These are phyloP conservation scores for Rhynchophorus ferrugineus DNA, from an alignment of 1,140 invertebrate genomes.

Conservation along the genomic window DNA sequence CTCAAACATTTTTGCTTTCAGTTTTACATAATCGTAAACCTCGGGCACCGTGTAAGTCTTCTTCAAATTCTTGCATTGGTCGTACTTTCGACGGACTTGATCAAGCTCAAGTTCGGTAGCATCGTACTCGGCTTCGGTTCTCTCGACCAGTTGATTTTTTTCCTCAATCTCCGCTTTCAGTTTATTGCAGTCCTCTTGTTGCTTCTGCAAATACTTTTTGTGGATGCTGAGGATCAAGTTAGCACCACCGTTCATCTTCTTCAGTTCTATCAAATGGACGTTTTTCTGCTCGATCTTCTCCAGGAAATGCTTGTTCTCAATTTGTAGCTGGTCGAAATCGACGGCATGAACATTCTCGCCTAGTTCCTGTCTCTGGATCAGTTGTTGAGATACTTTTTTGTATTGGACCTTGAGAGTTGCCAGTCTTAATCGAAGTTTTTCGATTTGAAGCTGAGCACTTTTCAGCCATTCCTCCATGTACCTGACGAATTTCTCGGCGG, in stretches of 20 bases:
- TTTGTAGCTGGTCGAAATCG: conserved; percentile 44
- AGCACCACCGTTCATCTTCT: conserved; percentile 38
- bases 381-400: conserved; percentile 33
- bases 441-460: conserved; percentile 33
- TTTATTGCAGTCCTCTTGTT: conserved; percentile 24
- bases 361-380: conserved; percentile 38
- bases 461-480: conserved; percentile 42
- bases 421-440: conserved; percentile 41
- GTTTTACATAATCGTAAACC: conserved; percentile 47
- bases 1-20: conserved; percentile 45
- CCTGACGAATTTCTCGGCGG: conserved; percentile 41
- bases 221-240: conserved; percentile 31
- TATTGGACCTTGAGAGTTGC: conserved; percentile 35
- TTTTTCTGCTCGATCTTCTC: conserved; percentile 41
- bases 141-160: conserved; percentile 23
- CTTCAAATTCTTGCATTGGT: conserved; percentile 24
- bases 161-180: conserved; percentile 20
- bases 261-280: conserved; percentile 37
- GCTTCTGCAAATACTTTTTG: conserved; percentile 32
- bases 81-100: conserved; percentile 23
- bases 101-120: conserved; percentile 24
- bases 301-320: conserved; percentile 41
- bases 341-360: conserved; percentile 41
- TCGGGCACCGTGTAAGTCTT: conserved; percentile 41
- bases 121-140: conserved; percentile 24